These are phyloP conservation scores for Proisotoma minuta DNA, from an alignment of 2,888 invertebrate species.

Conservation along the genomic window DNA sequence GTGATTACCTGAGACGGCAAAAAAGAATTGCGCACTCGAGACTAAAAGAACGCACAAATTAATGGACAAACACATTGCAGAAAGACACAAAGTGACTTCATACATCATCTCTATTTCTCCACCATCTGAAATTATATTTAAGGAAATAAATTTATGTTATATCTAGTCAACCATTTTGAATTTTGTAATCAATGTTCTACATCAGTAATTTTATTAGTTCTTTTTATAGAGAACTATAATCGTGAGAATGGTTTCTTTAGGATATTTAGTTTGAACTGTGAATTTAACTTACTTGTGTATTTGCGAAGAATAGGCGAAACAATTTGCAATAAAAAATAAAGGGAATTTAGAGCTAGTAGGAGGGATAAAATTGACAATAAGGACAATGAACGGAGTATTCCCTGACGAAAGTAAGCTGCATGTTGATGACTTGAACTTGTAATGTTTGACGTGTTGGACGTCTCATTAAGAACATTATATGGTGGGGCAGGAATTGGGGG, in stretches of 20 bases:
- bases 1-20: slow-evolving; percentile 44
- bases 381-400: slow-evolving; percentile 44
- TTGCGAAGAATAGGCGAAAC: slow-evolving; percentile 42
- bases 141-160: too few species aligned
- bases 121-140: slow-evolving; percentile 23
- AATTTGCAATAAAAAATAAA: slow-evolving; percentile 45
- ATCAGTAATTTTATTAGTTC: too few species aligned
- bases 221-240: too few species aligned
- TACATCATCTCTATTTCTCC: slow-evolving; percentile 45
- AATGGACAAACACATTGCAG: slow-evolving; percentile 46
- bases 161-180: too few species aligned
- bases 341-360: slow-evolving; percentile 45
- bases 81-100: slow-evolving; percentile 46
- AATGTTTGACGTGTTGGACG: slow-evolving; percentile 38
- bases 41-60: slow-evolving; percentile 46
- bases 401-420: slow-evolving; percentile 40
- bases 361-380: slow-evolving; percentile 45
- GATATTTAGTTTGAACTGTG: slow-evolving; percentile 1
- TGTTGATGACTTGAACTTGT: slow-evolving; percentile 37
- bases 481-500: slow-evolving; percentile 37
- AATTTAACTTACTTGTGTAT: slow-evolving; percentile 29
- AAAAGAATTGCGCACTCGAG: slow-evolving; percentile 47
- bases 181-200: too few species aligned
- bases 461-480: slow-evolving; percentile 37
- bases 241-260: too few species aligned